Evolutionary conservation across 2,797 vertebrate genomes (phyloP).

Genomic region (Eutrigla gurnardus): DNA sequence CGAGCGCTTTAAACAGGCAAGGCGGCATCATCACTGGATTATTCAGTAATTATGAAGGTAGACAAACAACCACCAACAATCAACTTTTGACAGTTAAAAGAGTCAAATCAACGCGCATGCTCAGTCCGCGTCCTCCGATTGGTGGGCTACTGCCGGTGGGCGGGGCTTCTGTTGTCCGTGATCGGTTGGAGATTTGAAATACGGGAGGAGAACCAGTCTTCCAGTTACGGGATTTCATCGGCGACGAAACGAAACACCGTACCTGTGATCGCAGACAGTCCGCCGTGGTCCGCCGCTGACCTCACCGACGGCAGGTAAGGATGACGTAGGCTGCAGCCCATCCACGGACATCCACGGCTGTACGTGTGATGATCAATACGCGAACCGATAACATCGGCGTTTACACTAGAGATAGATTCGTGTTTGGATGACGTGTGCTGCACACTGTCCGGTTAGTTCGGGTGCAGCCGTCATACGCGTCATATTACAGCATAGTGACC

Average conservation of each 20-base stretch:
- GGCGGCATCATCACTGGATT: too few relatives aligned
- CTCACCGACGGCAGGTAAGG: constrained; percentile 62
- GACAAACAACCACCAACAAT: too few relatives aligned
- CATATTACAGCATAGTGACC: neutral
- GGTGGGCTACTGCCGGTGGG: constrained; percentile 39
- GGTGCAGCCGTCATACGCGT: neutral
- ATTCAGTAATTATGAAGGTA: too few relatives aligned
- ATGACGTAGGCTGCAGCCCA: neutral
- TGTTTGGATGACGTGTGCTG: neutral
- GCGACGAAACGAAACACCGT: neutral
- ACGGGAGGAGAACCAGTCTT: constrained; percentile 24
- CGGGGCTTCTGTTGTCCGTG: constrained; percentile 62
- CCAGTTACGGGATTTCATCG: neutral
- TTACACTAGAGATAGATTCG: neutral
- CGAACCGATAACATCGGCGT: too few relatives aligned
- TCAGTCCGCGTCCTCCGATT: constrained; percentile 53
- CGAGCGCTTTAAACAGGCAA: too few relatives aligned
- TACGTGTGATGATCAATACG: neutral
- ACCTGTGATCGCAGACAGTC: neutral
- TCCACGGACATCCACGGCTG: neutral
- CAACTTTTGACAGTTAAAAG: neutral
- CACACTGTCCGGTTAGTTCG: neutral
- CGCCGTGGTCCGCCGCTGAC: too few relatives aligned
- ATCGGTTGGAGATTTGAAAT: constrained; percentile 85
- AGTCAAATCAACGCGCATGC: constrained; percentile 19